These are phyloP conservation scores for Actinopyga echinites DNA, from an alignment of 53 echinoderm and acorn worm species.

Conservation along the genomic window DNA sequence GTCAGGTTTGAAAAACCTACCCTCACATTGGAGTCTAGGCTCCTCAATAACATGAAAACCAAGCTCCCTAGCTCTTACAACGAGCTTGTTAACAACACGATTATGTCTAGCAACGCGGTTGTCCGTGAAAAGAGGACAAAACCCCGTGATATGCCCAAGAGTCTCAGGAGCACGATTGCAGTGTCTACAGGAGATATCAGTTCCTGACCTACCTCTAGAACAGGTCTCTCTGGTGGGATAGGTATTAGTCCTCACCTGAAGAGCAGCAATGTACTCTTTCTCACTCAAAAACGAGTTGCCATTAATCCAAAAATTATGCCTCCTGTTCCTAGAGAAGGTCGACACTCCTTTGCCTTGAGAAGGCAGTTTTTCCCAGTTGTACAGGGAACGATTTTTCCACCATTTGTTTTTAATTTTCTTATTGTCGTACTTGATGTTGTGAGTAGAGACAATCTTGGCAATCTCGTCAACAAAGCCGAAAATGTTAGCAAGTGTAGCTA, in stretches of 20 bases:
- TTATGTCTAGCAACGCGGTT: neutral
- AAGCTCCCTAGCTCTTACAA: neutral
- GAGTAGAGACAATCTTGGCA: neutral
- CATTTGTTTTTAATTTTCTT: neutral
- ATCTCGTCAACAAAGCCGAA: neutral
- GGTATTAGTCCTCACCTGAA: neutral
- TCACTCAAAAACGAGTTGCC: neutral
- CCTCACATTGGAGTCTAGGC: neutral
- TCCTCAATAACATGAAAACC: neutral
- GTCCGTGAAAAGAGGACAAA: neutral
- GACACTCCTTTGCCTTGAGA: neutral
- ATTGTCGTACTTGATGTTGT: neutral
- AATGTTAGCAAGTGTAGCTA: neutral
- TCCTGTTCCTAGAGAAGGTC: neutral
- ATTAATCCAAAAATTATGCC: neutral
- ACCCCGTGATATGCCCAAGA: constrained; percentile 3
- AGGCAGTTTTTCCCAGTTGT: neutral
- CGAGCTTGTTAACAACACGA: neutral
- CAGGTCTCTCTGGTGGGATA: neutral
- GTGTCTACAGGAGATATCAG: neutral
- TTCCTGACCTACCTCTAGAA: neutral
- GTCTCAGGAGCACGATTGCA: neutral
- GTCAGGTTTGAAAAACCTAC: neutral
- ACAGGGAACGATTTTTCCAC: neutral
- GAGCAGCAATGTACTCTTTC: neutral